Base-by-base conservation (phyloP, 2,888 invertebrate genomes). In the Theretra japonica region DNA sequence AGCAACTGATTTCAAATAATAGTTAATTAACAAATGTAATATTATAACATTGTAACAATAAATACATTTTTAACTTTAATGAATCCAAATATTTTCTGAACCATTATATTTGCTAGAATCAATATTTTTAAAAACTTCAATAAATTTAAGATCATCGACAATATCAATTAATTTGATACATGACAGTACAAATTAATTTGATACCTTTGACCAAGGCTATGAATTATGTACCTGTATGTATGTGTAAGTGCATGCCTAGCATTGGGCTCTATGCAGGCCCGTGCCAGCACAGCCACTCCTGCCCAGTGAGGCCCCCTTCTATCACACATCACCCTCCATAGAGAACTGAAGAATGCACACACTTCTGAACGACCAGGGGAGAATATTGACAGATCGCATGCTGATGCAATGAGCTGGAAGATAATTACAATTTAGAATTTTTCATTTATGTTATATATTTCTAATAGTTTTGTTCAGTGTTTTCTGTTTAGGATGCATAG, bases 301-400 rank as follows among this genome's bases (percentile, higher is more conserved):
- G 95, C 95, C 97, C 97, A 97, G 56, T 96, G 94, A 0, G 95
- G 94, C 0, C 96, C 95, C 60, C 95, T 90, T 0, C 95, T 87
- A 73, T 93, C 94, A 48, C 95, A 94, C 95, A 97, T 95, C 23
- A 96, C 94, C 68, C 96, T 95, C 88, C 96, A 95, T 69, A 97
- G 86, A 33, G 95, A 95, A 62, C 96, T 95, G 86, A 96, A 97
- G 90, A 97, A 96, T 62, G 96, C 95, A 69, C 96, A 95, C 2
- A 96, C 95, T 78, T 96, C 95, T 23, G 95, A 95, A 5, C 95
- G 94, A 23, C 95, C 95, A 53, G 96, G 96, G 73, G 96, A 96
- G 83, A 97, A 97, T 80, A 96, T 94, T 75, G 95, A 95, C 8
- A 95, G 83, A 82, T 97, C 96, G 79, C 96, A 94, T 25, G 96